A percentile compares a stretch with the other conserved stretches of the same genome.
These are phyloP conservation scores for Phanerotoma sp. DNA, from an alignment of 2,888 invertebrate species.

Conservation along the genomic window DNA sequence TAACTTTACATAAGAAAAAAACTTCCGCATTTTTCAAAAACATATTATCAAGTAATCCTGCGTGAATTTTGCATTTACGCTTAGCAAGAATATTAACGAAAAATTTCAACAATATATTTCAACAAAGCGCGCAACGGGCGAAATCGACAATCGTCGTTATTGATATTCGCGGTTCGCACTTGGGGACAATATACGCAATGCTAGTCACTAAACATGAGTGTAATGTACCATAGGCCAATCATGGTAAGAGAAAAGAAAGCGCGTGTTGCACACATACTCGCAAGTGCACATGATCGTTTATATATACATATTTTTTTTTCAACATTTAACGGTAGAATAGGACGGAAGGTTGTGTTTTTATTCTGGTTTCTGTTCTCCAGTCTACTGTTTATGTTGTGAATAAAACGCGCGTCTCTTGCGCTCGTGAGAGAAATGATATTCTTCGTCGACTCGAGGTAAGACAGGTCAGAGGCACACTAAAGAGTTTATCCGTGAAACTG, in stretches of 20 bases:
- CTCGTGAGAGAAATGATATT: neutral
- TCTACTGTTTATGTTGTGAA: neutral
- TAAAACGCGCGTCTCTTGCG: neutral
- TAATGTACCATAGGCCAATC: conserved; percentile 8
- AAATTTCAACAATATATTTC: neutral
- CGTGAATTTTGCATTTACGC: too few relatives aligned
- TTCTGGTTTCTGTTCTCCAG: too few relatives aligned
- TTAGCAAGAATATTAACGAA: neutral
- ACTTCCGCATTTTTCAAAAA: too few relatives aligned
- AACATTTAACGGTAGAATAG: neutral
- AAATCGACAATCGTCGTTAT: conserved; percentile 22
- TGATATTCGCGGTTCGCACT: conserved; percentile 19
- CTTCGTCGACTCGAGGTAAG: too few relatives aligned
- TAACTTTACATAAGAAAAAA: too few relatives aligned
- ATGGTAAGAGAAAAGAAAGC: conserved; percentile 24
- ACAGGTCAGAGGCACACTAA: neutral
- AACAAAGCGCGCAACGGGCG: conserved; percentile 4
- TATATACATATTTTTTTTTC: neutral
- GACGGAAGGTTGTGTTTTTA: neutral
- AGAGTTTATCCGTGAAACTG: neutral
- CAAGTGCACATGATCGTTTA: neutral
- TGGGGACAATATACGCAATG: conserved; percentile 18
- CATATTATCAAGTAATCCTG: too few relatives aligned
- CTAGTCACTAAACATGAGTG: neutral
- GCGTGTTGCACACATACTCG: conserved; percentile 5